A percentile compares a stretch with the other conserved stretches of the same genome.
Evolutionary conservation across 2,888 invertebrate species (phyloP).

Genomic region (Torymus tubicola): DNA sequence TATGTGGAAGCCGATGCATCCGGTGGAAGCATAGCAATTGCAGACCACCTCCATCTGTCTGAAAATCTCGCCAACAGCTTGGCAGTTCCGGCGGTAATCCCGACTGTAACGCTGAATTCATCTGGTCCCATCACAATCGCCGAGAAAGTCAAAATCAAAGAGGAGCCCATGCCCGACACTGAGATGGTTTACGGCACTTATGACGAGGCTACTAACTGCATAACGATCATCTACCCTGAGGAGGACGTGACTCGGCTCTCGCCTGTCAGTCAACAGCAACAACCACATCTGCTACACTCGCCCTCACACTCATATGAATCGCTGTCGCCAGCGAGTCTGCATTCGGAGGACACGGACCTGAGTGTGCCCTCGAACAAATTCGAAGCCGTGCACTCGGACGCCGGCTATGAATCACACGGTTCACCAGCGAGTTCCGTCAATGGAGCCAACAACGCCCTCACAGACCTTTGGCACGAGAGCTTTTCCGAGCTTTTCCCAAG

Average conservation of each 20-base stretch:
- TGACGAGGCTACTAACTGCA: constrained; percentile 85
- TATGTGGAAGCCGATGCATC: constrained; percentile 88
- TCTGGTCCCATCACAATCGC: constrained; percentile 51
- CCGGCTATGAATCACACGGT: constrained; percentile 83
- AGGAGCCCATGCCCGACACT: constrained; percentile 75
- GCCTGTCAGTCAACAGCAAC: constrained; percentile 52
- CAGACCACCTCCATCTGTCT: constrained; percentile 14
- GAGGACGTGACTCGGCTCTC: constrained; percentile 72
- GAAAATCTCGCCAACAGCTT: constrained; percentile 66
- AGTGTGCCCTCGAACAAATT: constrained; percentile 29
- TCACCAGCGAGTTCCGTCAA: constrained; percentile 76
- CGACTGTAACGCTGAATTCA: constrained; percentile 53
- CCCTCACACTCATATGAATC: constrained; percentile 69
- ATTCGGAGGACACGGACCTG: constrained; percentile 69
- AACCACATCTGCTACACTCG: constrained; percentile 68
- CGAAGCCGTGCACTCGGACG: constrained; percentile 73
- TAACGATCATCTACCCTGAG: constrained; percentile 84
- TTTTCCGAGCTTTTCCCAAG: constrained; percentile 88
- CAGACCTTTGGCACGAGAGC: constrained; percentile 85
- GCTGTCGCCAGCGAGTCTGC: constrained; percentile 70
- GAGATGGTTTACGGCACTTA: constrained; percentile 85
- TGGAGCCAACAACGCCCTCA: constrained; percentile 70
- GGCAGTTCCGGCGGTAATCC: constrained; percentile 66
- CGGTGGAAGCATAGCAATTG: constrained; percentile 72
- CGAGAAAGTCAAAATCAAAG: constrained; percentile 66